These are phyloP conservation scores for Aphodius sticticus DNA, from an alignment of 2,888 invertebrate species.

Conservation along the genomic window DNA sequence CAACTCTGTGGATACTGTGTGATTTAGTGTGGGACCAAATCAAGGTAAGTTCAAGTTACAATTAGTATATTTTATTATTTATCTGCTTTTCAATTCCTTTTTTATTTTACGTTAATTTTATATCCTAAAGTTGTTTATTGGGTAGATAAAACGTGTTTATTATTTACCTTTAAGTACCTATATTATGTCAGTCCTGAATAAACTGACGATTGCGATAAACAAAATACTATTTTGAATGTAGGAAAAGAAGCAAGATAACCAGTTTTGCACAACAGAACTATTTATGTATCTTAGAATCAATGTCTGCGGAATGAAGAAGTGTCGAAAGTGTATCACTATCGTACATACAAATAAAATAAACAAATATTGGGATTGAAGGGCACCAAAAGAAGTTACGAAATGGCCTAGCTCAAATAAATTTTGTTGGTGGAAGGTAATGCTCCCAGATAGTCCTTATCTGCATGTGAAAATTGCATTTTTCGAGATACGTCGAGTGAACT, in stretches of 20 bases:
- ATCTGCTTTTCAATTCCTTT: no score
- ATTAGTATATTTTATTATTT: not conserved
- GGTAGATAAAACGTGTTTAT: no score
- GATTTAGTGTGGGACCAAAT: not conserved
- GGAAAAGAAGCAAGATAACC: no score
- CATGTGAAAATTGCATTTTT: constrained; percentile 4
- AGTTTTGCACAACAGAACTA: no score
- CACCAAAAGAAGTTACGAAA: not conserved
- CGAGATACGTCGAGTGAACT: not conserved
- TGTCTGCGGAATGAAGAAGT: not conserved
- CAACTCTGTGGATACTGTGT: not conserved
- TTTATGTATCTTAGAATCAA: no score
- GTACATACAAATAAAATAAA: not conserved
- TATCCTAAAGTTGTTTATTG: no score
- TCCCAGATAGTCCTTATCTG: not conserved
- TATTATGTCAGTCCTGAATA: no score
- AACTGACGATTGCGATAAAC: no score
- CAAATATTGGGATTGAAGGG: not conserved
- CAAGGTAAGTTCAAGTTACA: not conserved
- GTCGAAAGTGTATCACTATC: not conserved
- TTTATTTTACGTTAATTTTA: no score
- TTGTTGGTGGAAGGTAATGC: not conserved
- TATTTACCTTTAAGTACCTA: no score
- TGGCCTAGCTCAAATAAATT: not conserved
- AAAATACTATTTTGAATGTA: no score